Percentiles rank a stretch among this genome's conserved stretches.
Conservation (phyloP, 2,888 invertebrate genomes). For the Hirtodrosophila cameraria region DNA sequence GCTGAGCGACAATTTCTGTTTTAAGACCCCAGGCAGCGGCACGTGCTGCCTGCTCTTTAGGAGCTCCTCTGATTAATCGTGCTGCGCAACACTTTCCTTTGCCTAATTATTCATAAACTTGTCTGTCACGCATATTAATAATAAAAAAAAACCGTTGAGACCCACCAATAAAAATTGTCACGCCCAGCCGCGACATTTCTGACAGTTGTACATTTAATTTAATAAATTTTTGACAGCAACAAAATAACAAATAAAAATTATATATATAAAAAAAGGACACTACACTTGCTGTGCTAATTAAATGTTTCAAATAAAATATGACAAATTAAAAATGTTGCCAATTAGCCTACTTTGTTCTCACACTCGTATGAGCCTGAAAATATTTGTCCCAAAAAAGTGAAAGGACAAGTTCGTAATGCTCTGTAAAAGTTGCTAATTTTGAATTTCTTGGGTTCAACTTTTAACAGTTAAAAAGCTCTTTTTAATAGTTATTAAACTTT, state of each 20-base stretch:
- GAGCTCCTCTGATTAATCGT: slow-evolving; percentile 60
- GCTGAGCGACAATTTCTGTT: too few relatives aligned
- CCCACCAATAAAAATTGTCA: slow-evolving; percentile 47
- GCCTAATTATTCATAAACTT: slow-evolving; percentile 77
- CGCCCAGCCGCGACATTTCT: slow-evolving; percentile 36
- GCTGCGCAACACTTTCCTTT: slow-evolving; percentile 34
- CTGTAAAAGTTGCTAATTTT: neutral
- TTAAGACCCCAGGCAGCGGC: slow-evolving; percentile 9
- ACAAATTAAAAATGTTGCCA: slow-evolving; percentile 41
- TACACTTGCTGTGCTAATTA: slow-evolving; percentile 48
- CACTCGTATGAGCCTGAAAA: slow-evolving; percentile 28
- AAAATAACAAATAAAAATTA: neutral
- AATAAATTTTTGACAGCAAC: slow-evolving; percentile 12
- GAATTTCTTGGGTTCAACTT: too few relatives aligned
- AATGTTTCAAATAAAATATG: slow-evolving; percentile 45
- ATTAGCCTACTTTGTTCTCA: slow-evolving; percentile 1
- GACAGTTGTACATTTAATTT: slow-evolving; percentile 58
- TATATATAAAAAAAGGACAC: neutral
- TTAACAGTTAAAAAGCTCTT: too few relatives aligned
- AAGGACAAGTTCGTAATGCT: slow-evolving; percentile 3
- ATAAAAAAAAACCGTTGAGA: too few relatives aligned
- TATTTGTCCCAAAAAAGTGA: slow-evolving; percentile 2
- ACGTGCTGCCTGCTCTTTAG: slow-evolving; percentile 43
- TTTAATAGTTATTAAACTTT: too few relatives aligned
- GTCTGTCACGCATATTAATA: slow-evolving; percentile 68